Evolutionary conservation across 2,888 invertebrate genomes (phyloP).

Genomic region (Apocheima hispidaria): DNA sequence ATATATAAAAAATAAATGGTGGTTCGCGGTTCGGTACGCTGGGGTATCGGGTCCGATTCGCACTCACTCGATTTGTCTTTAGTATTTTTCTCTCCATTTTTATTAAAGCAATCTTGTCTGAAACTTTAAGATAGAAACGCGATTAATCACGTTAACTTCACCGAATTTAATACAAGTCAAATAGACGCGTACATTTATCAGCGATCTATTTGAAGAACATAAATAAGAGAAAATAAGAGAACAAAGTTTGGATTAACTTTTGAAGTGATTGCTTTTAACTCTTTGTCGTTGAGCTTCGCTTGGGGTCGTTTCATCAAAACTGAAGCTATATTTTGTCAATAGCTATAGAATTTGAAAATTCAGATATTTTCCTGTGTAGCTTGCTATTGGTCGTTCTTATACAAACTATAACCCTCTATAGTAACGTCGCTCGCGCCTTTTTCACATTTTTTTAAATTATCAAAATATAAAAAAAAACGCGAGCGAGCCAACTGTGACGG

Average conservation of each 20-base stretch:
- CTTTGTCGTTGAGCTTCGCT: neutral
- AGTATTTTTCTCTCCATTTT: constrained; percentile 4
- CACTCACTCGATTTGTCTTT: too few relatives aligned
- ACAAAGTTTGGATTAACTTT: constrained; percentile 9
- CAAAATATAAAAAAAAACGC: too few relatives aligned
- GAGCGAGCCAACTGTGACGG: too few relatives aligned
- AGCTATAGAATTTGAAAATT: too few relatives aligned
- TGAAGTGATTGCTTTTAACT: constrained; percentile 10
- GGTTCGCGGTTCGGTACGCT: too few relatives aligned
- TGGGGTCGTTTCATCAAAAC: neutral
- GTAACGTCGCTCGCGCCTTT: too few relatives aligned
- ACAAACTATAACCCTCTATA: too few relatives aligned
- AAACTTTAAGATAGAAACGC: constrained; percentile 1
- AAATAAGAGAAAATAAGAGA: constrained; percentile 16
- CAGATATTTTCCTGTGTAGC: too few relatives aligned
- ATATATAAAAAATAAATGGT: too few relatives aligned
- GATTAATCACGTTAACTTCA: constrained; percentile 7
- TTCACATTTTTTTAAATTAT: too few relatives aligned
- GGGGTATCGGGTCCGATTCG: too few relatives aligned
- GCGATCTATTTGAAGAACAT: constrained; percentile 10
- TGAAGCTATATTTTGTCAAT: neutral
- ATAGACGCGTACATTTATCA: constrained; percentile 15
- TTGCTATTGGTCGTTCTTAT: too few relatives aligned
- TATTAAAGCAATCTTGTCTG: constrained; percentile 7
- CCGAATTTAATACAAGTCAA: constrained; percentile 18